Conservation (phyloP, 23 tunicate genomes). For the Styela plicata region DNA sequence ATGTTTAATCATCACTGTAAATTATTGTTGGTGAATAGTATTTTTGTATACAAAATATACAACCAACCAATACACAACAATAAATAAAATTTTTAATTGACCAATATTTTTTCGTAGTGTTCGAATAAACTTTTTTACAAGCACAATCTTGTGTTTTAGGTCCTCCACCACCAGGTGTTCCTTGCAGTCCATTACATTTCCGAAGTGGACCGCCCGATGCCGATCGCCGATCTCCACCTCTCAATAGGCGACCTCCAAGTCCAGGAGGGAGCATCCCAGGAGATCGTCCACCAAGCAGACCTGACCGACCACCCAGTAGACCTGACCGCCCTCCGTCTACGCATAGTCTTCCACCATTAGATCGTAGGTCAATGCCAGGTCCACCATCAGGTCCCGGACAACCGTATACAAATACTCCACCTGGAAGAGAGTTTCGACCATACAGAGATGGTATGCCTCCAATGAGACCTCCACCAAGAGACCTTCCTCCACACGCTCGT, state of each 20-base stretch:
- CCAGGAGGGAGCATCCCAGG: conserved; percentile 72
- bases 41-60: too few relatives aligned
- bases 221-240: conserved; percentile 39
- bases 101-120: too few relatives aligned
- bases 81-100: too few relatives aligned
- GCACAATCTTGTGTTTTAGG: too few relatives aligned
- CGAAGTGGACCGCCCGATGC: conserved; percentile 33
- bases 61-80: too few relatives aligned
- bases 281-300: conserved; percentile 22
- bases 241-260: conserved; percentile 38
- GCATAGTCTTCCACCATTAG: conserved; percentile 19
- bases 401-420: not conserved
- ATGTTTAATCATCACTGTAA: too few relatives aligned
- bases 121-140: too few relatives aligned
- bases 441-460: conserved; percentile 17
- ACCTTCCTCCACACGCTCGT: not conserved
- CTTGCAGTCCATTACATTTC: conserved; percentile 31
- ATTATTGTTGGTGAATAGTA: too few relatives aligned
- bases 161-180: conserved; percentile 15
- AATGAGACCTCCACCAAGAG: conserved; percentile 13
- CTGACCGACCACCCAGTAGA: conserved; percentile 24
- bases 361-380: conserved; percentile 25
- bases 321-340: conserved; percentile 58
- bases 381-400: conserved; percentile 32
- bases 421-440: conserved; percentile 4